Evolutionary conservation across 2,113 vertebrate species (phyloP), one percentile per base, ranked within the genome.

Genomic region (Phodopus roborovskii): DNA sequence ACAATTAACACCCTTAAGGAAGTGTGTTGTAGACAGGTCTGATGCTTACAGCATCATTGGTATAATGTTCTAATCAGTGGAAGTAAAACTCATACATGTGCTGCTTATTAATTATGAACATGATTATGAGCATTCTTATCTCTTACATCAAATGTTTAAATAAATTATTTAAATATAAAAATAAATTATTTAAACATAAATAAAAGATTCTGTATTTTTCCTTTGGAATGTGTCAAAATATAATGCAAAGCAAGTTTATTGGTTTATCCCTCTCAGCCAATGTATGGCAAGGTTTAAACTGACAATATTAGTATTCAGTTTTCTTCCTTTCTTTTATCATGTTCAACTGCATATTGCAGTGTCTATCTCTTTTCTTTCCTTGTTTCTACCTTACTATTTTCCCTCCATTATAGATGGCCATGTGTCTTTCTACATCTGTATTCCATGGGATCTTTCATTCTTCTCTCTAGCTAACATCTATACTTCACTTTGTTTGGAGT

Each of bases 251-350:
- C 30, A 71, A 81, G 17, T 74, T 62, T 15, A 71, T 64, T 24
- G 17, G 13, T 26, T 50, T 62, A 45, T 39, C 7, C 28, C 36
- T 88, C 9, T 50, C 45, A 4, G 30, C 13, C n/a, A 30, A 33
- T 66, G 1, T 90, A 48, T 6, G 36, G 33, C 12, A 39, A 24
- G n/a, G 5, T 0, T 56, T 62, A 36, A 53, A 30, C 39, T 60
- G 53, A 68, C 74, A 17, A 17, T 22, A 5, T 53, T 0, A 56
- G 1, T 19, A 13, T 0, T 5, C 8, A 28, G 2, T 1, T 10
- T 53, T 33, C 19, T 64, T 90, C 1, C 26, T 88, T 79, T 79
- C 53, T 13, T 8, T 9, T 53, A 7, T 53, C 66, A 11, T 75
- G 5, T 9, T 84, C 19, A 68, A 17, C 36, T 83, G 16, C 17